Base-by-base conservation (phyloP, 1,140 invertebrate genomes). In the Hyles euphorbiae region DNA sequence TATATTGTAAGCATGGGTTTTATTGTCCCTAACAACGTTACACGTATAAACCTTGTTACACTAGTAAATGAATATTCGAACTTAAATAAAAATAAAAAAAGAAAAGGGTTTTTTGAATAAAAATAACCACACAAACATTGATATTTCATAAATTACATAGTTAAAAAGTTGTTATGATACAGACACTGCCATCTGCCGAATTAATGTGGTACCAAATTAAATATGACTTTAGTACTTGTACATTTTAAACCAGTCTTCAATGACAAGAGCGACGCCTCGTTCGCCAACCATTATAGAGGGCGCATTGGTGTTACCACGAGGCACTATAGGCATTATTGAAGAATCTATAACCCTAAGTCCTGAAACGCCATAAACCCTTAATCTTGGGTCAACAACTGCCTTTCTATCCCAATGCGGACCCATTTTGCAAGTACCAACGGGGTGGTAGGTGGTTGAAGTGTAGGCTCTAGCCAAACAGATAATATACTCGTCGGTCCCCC, bases 281-380 rank as follows among this genome's bases (percentile, higher is more conserved):
- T 94, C 93, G 0, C 87, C 93, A n/a, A 94, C 92, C 93, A 94
- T 94, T 5, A 94, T 92, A 2, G 88, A 87, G 0, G 93, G 90
- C 3, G 92, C 93, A 63, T 93, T 92, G 0, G 93, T 92, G 72
- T 94, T 93, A 10, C 92, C 92, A n/a, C 90, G 87, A 1, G 88
- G 76, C 34, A 93, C 88, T 10, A 76, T 76, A 0, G 92, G 92
- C 89, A 93, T 94, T 10, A 95, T 93, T 5, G 93, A 94, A 10
- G 94, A 92, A 74, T 96, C 95, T 0, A 93, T 92, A 0, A 95
- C 94, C 58, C 95, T 85, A 1, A 95, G 74, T 34, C 90, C 86
- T 44, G 88, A 74, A 2, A 96, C 82, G 1, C 94, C 95, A 58
- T 94, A 91, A 0, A 95, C 94, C 53, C 91, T 83, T 32, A 95